Base-by-base conservation (phyloP, 2,113 vertebrate genomes). In the Podarcis cretensis region DNA sequence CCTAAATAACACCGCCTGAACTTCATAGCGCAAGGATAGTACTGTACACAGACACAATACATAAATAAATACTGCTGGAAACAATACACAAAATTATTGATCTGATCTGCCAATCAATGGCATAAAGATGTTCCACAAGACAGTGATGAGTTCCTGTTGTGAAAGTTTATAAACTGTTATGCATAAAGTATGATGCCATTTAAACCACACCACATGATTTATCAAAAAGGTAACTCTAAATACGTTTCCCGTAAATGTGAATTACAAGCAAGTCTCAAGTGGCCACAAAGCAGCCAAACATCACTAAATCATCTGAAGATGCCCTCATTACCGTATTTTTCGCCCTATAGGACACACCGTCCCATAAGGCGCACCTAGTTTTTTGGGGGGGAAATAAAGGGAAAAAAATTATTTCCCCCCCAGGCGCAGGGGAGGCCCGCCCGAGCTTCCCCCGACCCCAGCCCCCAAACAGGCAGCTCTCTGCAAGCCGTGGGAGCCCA, bases 211-310 rank as follows among this genome's bases (percentile, higher is more conserved):
- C 43, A 57, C 14, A 27, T 13, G 5, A 79, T 43, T 43, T 57
- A 12, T 21, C 9, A 54, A n/a, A 75, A 54, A 57, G 3, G 14
- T 78, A 78, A 78, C 35, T 7, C 27, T 59, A 13, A 59, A 21
- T 37, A 23, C 59, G 27, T 88, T 74, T 43, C 40, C 35, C 21
- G 75, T n/a, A 74, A 63, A 63, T 3, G 43, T 9, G 81, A 74
- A 20, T 12, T 5, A 16, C 48, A 57, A 87, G 18, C 48, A 66
- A 75, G 75, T 63, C 27, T 13, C 54, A 75, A 66, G 27, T 32
- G 21, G 35, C 27, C 48, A 16, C 86, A 63, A 89, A 69, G 57
- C 90, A 93, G 90, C 20, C 3, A 54, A 89, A 59, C 18, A 74
- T 12, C 32, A 79, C 13, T 88, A 48, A 71, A 90, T 27, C 63